Base-by-base conservation (phyloP, 1,140 invertebrate genomes). In the Onthophagus taurus region DNA sequence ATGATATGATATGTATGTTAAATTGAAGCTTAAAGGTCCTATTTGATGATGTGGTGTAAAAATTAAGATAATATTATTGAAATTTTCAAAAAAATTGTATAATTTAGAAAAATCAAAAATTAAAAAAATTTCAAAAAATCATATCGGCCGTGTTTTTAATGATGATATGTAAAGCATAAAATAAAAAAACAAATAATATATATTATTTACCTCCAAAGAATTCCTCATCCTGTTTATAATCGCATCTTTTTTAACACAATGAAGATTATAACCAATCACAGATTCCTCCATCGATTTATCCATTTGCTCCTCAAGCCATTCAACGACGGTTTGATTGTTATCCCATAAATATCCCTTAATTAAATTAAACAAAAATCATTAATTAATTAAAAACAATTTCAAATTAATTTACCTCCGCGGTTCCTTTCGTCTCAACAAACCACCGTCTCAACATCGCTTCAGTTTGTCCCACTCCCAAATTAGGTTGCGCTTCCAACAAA, bases 401-500 rank as follows among this genome's bases (percentile, higher is more conserved):
- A 39, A 12, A 31, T 20, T 31, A 4, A 35, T 67, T 66, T 59
- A 87, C 85, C 66, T 89, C 83, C 0, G 86, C 79, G 44, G 88
- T 77, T 6, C 89, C 91, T 49, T 82, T 81, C 51, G 93, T 87
- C 68, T 97, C 93, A 16, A 92, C 78, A 67, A 95, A 95, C 94
- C 93, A 97, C 31, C 93, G 72, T 21, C 88, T 72, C 7, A 97
- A 68, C 81, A 94, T 95, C 8, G 86, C 83, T 37, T 76, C 74
- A 0, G 76, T 68, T 55, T 79, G 76, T 17, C 77, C 78, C 34
- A 82, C 75, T 23, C 64, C 74, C 0, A 81, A 60, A 23, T 69
- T 67, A 0, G 77, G 74, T 51, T 83, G 80, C 0, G 81, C 80
- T 13, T 72, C 69, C 37, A 82, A 58, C 20, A 96, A 77, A 34